A percentile compares a stretch with the other conserved stretches of the same genome.
These are phyloP conservation scores for Poicephalus meyeri DNA, from an alignment of 2,113 vertebrate genomes.

Conservation along the genomic window DNA sequence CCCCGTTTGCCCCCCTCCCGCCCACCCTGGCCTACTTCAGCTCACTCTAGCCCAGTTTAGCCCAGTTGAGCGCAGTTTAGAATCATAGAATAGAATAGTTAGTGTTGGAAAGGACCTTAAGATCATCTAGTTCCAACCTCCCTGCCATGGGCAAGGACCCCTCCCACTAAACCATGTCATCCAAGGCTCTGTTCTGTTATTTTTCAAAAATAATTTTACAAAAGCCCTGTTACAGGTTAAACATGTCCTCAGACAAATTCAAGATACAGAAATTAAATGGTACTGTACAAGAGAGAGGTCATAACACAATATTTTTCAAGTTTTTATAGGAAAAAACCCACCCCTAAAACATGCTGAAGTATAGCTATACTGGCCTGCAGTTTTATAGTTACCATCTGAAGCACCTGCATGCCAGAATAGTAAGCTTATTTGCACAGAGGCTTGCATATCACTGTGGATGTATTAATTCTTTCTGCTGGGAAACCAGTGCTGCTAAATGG, in stretches of 20 bases:
- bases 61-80: too few species aligned
- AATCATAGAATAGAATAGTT: too few species aligned
- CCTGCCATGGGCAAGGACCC: too few species aligned
- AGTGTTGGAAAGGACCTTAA: too few species aligned
- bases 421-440: neutral
- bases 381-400: neutral
- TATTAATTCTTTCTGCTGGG: neutral
- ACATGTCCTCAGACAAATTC: neutral
- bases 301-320: neutral
- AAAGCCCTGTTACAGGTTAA: neutral
- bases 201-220: neutral
- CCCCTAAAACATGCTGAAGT: accelerated
- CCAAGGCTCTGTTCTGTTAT: too few species aligned
- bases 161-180: too few species aligned
- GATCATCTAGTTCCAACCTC: too few species aligned
- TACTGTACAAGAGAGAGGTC: neutral
- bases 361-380: neutral
- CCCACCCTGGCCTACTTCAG: too few species aligned
- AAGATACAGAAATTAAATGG: neutral
- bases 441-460: neutral
- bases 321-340: neutral
- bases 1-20: too few species aligned
- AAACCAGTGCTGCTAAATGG: neutral
- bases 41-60: too few species aligned
- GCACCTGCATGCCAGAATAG: neutral